A percentile compares a stretch with the other conserved stretches of the same genome.
These are phyloP conservation scores for Oncorhynchus nerka DNA, from an alignment of 2,113 vertebrate species.

Conservation along the genomic window DNA sequence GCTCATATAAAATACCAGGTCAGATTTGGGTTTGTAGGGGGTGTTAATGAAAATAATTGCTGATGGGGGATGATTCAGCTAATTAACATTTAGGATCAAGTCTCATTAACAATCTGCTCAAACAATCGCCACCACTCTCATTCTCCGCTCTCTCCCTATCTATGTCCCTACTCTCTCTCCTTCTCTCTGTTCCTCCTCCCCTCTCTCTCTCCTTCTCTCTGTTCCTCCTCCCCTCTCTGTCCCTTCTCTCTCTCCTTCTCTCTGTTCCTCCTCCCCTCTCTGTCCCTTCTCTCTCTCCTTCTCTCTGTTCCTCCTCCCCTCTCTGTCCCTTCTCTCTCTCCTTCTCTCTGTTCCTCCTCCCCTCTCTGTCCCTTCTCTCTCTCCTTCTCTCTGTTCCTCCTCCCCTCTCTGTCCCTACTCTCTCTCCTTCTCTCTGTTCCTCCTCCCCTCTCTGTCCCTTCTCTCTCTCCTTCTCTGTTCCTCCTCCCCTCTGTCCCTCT, in stretches of 20 bases:
- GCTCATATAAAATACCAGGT: slow-evolving; percentile 1
- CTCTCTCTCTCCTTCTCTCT: neutral
- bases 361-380: no score
- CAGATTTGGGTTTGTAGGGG: slow-evolving; percentile 14
- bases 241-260: slow-evolving; percentile 3
- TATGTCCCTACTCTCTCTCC: slow-evolving; percentile 4
- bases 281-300: no score
- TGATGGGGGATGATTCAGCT: slow-evolving; percentile 46
- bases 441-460: slow-evolving; percentile 10
- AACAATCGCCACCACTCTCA: slow-evolving; percentile 34
- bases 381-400: no score
- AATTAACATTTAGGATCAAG: slow-evolving; percentile 58
- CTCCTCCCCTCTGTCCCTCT: neutral
- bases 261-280: neutral
- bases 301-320: no score
- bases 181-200: neutral
- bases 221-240: no score
- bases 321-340: neutral
- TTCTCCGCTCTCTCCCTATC: neutral
- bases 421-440: neutral
- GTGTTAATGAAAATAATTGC: slow-evolving; percentile 72
- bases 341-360: neutral
- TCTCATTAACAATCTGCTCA: slow-evolving; percentile 63
- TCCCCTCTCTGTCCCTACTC: neutral
- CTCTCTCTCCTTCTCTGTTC: no score